Base-by-base conservation (phyloP, 2,113 vertebrate genomes). In the Limanda limanda region DNA sequence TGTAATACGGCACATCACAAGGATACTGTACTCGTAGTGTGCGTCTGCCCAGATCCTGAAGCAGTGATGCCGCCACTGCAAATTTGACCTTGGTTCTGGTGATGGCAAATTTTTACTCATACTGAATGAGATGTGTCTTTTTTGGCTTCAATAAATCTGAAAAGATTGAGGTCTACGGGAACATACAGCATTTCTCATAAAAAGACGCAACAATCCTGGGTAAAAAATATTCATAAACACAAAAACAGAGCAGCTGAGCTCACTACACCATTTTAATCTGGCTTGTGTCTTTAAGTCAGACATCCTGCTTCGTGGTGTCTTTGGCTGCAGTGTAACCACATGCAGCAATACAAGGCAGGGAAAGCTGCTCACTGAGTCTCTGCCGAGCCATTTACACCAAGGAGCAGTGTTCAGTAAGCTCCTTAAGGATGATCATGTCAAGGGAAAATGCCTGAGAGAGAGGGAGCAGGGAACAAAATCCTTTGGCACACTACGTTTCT, bases 321-420 rank as follows among this genome's bases (percentile, higher is more conserved):
- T 48, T 18, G 45, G 45, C 45, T 48, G 14, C 45, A 48, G 45
- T 48, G 45, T 54, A 20, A n/a, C 51, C 51, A n/a, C 18, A n/a
- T 54, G 6, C 20, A 54, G 20, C 7, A 3, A n/a, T 20, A 10
- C 18, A 9, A 54, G 20, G 35, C 12, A 76, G 74, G 56, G 23
- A 83, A 63, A 68, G 74, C 45, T 0, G 55, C 78, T 81, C 68
- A 71, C 23, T 0, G 54, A 55, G 18, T 21, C 18, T 54, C 20
- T n/a, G 51, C 20, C 8, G 18, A 54, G 81, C 45, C 37, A 25
- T 69, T 85, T 48, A 74, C 79, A 59, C 77, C 42, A 18, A 23
- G 65, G 67, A 68, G 15, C 37, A 83, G 70, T 71, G 74, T 31
- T 81, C 55, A 21, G 40, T 85, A 87, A 87, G 75, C 10, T 69